Base-by-base conservation (phyloP, 1,140 invertebrate genomes). In the Pemphigus obesinymphae region DNA sequence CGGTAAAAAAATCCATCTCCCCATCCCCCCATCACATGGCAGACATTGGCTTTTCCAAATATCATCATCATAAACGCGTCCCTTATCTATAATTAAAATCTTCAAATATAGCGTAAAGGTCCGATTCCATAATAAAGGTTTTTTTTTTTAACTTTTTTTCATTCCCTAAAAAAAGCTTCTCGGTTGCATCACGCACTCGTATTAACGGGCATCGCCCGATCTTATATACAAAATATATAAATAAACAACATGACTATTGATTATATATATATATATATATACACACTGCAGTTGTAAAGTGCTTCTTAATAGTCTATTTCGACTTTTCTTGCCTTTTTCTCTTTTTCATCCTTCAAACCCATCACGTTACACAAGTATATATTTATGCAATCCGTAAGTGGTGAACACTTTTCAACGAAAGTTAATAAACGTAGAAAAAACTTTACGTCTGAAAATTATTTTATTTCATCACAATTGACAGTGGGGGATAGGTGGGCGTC, bases 81-180 rank as follows among this genome's bases (percentile, higher is more conserved):
- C 31, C 40, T 80, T 80, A 80, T 80, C 76, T 80, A 80, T 80
- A 80, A 80, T 80, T 80, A 80, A 80, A 80, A 80, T 80, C 76
- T 80, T 61, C 76, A 61, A 80, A 80, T 58, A 80, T 80, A 61
- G 55, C 76, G 76, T 80, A 58, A 78, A 78, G 53, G 53, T 78
- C 73, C 73, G 73, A 78, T 61, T 80, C 37, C 53, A 58, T 63
- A 80, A 58, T 78, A 80, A 80, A 61, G 53, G 34, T 45, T 45
- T 43, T 63, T 20, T 58, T 73, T 75, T 53, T 75, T 8, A 37
- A 48, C 17, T 55, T 34, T 37, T 73, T 73, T 37, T 80, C 63
- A 45, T 43, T n/a, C n/a, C n/a, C n/a, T n/a, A n/a, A n/a, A n/a
- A n/a, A n/a, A n/a, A 61, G 15, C n/a, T 61, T 63, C 37, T n/a